Conservation (phyloP, 2,113 vertebrate species). For the Pygoscelis adeliae region DNA sequence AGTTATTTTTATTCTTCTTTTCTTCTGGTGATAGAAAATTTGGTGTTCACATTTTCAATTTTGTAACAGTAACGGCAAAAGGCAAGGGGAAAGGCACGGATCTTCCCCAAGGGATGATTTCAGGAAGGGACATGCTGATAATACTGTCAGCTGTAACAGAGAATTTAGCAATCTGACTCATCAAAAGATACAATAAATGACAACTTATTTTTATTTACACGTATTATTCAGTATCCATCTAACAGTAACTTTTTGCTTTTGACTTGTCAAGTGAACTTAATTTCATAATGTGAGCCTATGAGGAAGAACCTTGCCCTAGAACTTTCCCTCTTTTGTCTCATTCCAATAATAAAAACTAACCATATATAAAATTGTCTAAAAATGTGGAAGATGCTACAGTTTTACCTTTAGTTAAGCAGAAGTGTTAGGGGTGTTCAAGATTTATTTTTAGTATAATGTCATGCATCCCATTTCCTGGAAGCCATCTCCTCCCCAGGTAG, state of each 20-base stretch:
- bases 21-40: background rate
- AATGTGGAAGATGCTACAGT: background rate
- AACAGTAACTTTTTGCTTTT: background rate
- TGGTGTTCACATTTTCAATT: background rate
- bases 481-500: background rate
- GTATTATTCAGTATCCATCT: background rate
- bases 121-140: background rate
- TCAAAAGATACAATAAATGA: background rate
- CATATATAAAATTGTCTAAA: background rate
- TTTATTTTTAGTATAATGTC: background rate
- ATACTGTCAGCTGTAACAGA: background rate
- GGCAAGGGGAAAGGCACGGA: background rate
- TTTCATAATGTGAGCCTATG: background rate
- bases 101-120: background rate
- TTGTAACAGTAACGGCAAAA: background rate
- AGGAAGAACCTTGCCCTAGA: background rate
- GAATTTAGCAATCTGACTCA: background rate
- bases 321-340: background rate
- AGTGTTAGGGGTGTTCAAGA: background rate
- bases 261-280: background rate
- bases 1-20: background rate
- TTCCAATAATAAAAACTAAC: background rate
- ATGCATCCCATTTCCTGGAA: conserved; percentile 29
- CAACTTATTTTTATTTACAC: background rate
- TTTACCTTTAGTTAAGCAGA: conserved; percentile 2